Base-by-base conservation (phyloP, 2,888 invertebrate genomes). In the Ornithoptera priamus region DNA sequence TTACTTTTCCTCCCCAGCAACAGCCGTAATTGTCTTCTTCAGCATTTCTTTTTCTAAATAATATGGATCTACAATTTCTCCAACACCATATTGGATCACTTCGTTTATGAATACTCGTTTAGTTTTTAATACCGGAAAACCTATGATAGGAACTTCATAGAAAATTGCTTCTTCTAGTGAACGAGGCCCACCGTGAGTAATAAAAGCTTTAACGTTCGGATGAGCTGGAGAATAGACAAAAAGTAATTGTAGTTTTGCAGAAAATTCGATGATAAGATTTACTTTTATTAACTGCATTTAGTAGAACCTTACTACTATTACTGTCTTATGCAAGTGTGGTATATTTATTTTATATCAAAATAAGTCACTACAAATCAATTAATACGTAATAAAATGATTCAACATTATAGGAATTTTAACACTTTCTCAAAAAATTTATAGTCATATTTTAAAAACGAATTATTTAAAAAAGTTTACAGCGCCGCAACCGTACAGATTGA, bases 131-230 rank as follows among this genome's bases (percentile, higher is more conserved):
- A 86, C 77, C 6, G 92, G 92, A 8, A 92, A 78, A 7, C 91
- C 92, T 20, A 92, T 77, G 39, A 92, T 85, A 4, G 92, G 92
- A 2, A 90, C 88, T 78, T 82, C 80, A 72, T 89, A 91, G 73
- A 85, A 92, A 2, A 92, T 68, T 0, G 92, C 90, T 80, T 92
- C 92, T 79, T 92, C 92, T 12, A 92, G 76, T n/a, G 92, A 92
- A 2, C 92, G 84, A 3, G 85, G 73, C 17, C 92, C 92, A 59
- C 92, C 92, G 67, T 89, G 86, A 0, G 92, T 92, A 64, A 92
- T 83, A 71, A 92, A 91, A 0, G 82, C 89, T 77, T 88, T 92
- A 0, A 90, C 76, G 70, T 92, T 91, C 22, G 87, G 89, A 77
- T 92, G 92, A 62, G 87, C 92, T 92, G 76, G 57, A 86, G 83